Conservation (phyloP, 2,888 invertebrate species). For the Sepiola atlantica region DNA sequence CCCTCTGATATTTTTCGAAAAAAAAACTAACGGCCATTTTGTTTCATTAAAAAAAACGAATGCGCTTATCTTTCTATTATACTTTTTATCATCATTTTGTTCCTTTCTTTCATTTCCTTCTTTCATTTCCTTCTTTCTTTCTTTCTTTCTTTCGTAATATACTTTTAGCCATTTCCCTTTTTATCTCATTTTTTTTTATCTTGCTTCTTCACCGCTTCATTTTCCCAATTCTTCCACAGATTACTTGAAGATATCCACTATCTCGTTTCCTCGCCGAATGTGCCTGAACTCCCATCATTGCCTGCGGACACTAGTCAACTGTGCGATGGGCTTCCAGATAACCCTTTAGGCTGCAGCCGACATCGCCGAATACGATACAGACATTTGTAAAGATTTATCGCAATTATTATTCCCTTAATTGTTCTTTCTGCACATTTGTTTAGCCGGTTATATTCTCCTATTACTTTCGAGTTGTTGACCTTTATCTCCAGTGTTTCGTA, state of each 20-base stretch:
- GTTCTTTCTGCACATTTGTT: neutral
- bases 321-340: neutral
- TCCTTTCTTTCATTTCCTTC: neutral
- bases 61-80: neutral
- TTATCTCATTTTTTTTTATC: neutral
- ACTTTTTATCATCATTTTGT: neutral
- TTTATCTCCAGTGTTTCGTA: neutral
- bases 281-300: neutral
- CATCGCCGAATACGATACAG: neutral
- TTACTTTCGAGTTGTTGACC: neutral
- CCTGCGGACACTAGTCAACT: constrained; percentile 16
- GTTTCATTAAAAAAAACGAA: too few relatives aligned
- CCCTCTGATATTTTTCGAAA: too few relatives aligned
- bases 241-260: neutral
- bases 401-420: constrained; percentile 15
- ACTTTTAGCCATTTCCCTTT: neutral
- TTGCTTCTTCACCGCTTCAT: too few relatives aligned
- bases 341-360: neutral
- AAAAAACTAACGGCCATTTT: too few relatives aligned
- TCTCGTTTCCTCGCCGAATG: neutral
- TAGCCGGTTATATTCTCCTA: neutral
- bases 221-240: neutral
- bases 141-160: neutral
- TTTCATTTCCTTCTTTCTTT: neutral
- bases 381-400: neutral